Conservation (phyloP, 2,888 invertebrate species). For the Thysanoteuthis rhombus region DNA sequence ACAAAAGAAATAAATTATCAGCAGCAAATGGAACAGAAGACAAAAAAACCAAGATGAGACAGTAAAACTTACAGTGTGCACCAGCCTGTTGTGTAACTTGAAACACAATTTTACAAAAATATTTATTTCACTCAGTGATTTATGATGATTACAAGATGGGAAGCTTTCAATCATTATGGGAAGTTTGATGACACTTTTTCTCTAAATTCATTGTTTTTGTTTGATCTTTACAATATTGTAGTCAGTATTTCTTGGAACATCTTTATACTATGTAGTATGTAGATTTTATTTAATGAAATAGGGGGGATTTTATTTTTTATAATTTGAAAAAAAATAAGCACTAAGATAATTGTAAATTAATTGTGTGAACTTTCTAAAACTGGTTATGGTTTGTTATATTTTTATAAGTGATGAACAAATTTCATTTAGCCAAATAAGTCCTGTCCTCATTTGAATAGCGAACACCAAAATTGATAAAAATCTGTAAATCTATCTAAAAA, state of each 20-base stretch:
- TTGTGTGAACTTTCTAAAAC: background rate
- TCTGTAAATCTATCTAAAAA: background rate
- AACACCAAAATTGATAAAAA: background rate
- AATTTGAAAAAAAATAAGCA: background rate
- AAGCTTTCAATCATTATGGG: background rate
- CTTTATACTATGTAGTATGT: background rate
- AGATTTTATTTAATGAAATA: background rate
- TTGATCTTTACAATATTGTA: background rate
- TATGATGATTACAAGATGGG: background rate
- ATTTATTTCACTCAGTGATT: background rate
- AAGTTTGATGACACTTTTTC: background rate
- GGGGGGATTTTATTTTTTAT: background rate
- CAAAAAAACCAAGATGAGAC: background rate
- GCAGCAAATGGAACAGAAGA: background rate
- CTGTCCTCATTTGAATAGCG: background rate
- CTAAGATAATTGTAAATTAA: background rate
- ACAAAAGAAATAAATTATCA: background rate
- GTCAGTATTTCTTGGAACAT: background rate
- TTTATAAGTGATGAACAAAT: background rate
- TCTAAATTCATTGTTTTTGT: background rate
- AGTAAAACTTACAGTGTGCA: background rate
- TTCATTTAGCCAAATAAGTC: background rate
- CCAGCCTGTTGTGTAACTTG: background rate
- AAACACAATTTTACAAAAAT: background rate
- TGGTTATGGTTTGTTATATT: too few species aligned